Evolutionary conservation across 2,888 invertebrate species (phyloP).

Genomic region (Plusia festucae): DNA sequence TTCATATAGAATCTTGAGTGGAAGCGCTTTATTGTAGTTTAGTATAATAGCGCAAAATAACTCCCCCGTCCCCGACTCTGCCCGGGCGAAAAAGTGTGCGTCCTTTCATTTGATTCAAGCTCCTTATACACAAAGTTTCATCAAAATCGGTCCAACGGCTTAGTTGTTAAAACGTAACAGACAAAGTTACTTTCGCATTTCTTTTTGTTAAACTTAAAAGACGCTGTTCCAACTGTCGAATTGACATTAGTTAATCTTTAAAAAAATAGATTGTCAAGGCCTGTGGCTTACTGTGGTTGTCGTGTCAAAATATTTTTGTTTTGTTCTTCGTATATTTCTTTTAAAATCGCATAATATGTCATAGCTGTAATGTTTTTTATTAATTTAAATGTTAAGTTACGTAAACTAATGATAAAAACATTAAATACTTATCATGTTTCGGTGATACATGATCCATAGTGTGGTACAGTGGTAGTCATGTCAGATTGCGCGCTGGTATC

Average conservation of each 20-base stretch:
- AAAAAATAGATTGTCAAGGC: conserved; percentile 18
- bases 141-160: too few species aligned
- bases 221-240: background rate
- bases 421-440: conserved; percentile 73
- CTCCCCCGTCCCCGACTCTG: too few species aligned
- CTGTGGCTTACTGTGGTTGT: conserved; percentile 64
- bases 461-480: conserved; percentile 83
- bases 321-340: conserved; percentile 72
- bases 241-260: too few species aligned
- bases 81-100: too few species aligned
- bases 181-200: too few species aligned
- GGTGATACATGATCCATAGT: conserved; percentile 73
- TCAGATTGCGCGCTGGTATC: conserved; percentile 88
- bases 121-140: too few species aligned
- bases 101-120: too few species aligned
- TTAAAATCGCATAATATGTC: conserved; percentile 70
- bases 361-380: conserved; percentile 72
- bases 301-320: conserved; percentile 88
- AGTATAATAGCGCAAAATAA: too few species aligned
- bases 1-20: too few species aligned
- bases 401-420: conserved; percentile 60
- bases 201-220: background rate
- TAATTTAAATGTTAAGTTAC: conserved; percentile 64
- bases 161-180: too few species aligned
- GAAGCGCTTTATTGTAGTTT: too few species aligned